Evolutionary conservation across 2,888 invertebrate species (phyloP), one percentile per base, ranked within the genome.

Genomic region (Parnassius glacialis): DNA sequence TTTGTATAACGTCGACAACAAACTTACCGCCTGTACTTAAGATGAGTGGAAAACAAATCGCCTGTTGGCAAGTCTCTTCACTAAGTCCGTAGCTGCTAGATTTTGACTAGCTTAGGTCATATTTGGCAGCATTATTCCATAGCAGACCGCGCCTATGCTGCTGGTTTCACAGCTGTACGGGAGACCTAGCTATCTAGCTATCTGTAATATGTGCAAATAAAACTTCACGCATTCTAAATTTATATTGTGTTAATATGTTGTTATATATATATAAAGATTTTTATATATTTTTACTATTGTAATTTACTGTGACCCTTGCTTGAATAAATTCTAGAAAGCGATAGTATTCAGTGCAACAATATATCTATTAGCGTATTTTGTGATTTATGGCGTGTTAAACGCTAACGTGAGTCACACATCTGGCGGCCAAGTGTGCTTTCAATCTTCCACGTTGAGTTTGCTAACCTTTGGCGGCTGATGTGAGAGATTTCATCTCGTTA

Each of bases 351-450:
- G 34, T 20, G 42, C 43, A 52, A 57, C 48, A 57, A 25, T 53
- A 44, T 62, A 59, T 57, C 53, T 44, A 53, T 41, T 50, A 51
- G 55, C 59, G 51, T 51, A 55, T 45, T 54, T 34, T 44, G 50
- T 62, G 51, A 62, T 55, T 62, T 59, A 62, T 20, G 62, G 58
- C 52, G 62, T 51, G 55, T 51, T 62, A 62, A 62, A 59, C 50
- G 13, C 25, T 43, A 43, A 54, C 34, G 50, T 42, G 45, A 51
- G 44, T 44, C 55, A 34, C 55, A 51, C 62, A 62, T 62, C 51
- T 62, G 62, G 58, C 58, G 51, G 45, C 62, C 62, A 59, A 62
- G 58, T 62, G 62, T 13, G 52, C 43, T 42, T 47, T 13, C 43
- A 34, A 54, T 58, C 43, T 34, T 47, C 56, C 52, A 20, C 45